phyloP scores from a whole-genome alignment of 2,888 invertebrate genomes.

The Luffia ferchaultella region DNA sequence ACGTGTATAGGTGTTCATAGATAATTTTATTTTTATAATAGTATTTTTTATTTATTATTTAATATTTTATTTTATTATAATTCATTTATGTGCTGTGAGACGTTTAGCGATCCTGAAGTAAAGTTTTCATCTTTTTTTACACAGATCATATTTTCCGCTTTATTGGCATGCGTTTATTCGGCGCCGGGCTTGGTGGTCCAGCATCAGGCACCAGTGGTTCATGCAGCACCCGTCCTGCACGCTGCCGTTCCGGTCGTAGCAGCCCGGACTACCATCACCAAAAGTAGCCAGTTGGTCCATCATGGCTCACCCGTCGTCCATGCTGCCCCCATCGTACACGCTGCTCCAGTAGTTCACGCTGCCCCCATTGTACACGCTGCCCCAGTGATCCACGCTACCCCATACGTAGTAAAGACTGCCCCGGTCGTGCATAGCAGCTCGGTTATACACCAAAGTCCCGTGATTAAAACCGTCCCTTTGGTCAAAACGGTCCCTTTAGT shows the following conservation, averaged over 20 bases:
- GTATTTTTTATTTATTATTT: background rate
- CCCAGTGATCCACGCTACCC: slow-evolving; percentile 34
- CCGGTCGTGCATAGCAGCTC: slow-evolving; percentile 1
- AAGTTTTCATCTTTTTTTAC: slow-evolving; percentile 6
- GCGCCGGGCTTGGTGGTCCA: slow-evolving; percentile 44
- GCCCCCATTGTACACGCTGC: slow-evolving; percentile 30
- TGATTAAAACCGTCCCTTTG: slow-evolving; percentile 1
- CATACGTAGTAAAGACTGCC: background rate
- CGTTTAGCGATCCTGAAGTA: background rate
- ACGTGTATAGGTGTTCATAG: too few relatives aligned
- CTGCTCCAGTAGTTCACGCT: slow-evolving; percentile 40
- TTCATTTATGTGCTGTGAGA: background rate
- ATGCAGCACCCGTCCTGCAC: slow-evolving; percentile 25
- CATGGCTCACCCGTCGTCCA: slow-evolving; percentile 43
- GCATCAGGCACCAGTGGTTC: slow-evolving; percentile 40
- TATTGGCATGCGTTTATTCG: slow-evolving; percentile 58
- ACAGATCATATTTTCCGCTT: slow-evolving; percentile 56
- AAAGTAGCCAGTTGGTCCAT: slow-evolving; percentile 55
- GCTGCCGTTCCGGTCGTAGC: slow-evolving; percentile 27
- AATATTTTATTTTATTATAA: background rate
- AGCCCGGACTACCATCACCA: slow-evolving; percentile 51
- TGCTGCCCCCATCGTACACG: slow-evolving; percentile 28
- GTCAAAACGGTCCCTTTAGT: slow-evolving; percentile 1
- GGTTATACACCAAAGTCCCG: slow-evolving; percentile 1
- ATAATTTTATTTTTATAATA: background rate